Evolutionary conservation across 2,888 invertebrate genomes (phyloP), one percentile per base, ranked within the genome.

Genomic region (Leptinotarsa tumamoca): DNA sequence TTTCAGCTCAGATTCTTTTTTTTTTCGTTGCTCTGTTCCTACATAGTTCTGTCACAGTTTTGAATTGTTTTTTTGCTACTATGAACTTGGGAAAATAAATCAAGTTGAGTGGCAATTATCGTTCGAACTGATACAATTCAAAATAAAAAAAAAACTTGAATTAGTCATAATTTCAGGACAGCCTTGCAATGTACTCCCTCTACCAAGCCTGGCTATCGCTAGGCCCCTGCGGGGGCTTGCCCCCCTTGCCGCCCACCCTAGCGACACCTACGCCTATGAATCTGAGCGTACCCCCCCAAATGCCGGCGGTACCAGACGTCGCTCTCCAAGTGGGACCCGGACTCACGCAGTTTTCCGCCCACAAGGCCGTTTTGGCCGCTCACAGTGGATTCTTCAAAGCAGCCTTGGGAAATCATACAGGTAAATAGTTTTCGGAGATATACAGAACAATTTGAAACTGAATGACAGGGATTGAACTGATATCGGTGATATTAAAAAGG

Each of bases 331-430:
- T 93, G 18, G 93, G 93, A 0, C 90, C 91, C 14, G 90, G 89
- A 43, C 89, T 91, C 80, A 91, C 92, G 14, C 92, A 93, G 76
- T 94, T 94, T 86, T 91, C 93, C 33, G 94, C 94, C 0, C 94
- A 94, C 82, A 91, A 91, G 63, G 89, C 90, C 49, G 90, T 94
- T 15, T 86, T 94, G 50, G 91, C 92, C 50, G 90, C 92, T 71
- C 93, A 94, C 85, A 94, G 94, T 84, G 94, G 94, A 43, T 94
- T 93, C 84, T 90, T 94, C 83, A 92, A 93, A 80, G 93, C 93
- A 1, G 90, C 93, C n/a, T 88, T 94, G 70, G 71, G 82, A 18
- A 87, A 86, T 76, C 85, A 87, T 68, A 80, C 85, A 81, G 87
- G 88, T 88, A 82, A 77, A 43, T 14, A n/a, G 4, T 67, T 43